Evolutionary conservation across 2,113 vertebrate genomes (phyloP).

Genomic region (Rhabdomys dilectus): DNA sequence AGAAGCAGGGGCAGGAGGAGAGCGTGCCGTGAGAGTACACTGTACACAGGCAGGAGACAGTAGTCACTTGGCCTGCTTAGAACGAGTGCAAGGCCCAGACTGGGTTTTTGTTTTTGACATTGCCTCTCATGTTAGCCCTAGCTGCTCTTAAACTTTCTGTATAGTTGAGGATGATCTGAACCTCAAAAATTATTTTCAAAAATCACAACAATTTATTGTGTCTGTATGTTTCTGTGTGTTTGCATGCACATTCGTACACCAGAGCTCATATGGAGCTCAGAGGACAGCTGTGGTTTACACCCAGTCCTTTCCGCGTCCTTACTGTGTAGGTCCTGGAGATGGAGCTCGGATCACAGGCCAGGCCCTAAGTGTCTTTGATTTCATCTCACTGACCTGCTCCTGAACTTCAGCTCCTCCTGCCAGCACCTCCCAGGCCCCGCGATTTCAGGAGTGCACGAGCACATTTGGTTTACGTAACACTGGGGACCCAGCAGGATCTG

Average conservation of each 20-base stretch:
- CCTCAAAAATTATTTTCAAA: background rate
- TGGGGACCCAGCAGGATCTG: background rate
- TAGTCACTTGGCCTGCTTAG: background rate
- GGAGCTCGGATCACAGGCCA: background rate
- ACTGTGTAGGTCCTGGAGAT: background rate
- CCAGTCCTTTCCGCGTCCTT: background rate
- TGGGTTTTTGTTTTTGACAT: background rate
- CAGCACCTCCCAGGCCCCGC: background rate
- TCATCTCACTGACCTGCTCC: background rate
- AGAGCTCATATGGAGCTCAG: background rate
- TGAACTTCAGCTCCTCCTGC: background rate
- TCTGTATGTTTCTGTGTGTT: background rate
- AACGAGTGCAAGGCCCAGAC: background rate
- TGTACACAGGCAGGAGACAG: background rate
- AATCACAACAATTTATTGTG: background rate
- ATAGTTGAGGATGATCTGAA: background rate
- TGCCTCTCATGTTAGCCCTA: background rate
- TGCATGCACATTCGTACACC: background rate
- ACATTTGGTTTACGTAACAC: background rate
- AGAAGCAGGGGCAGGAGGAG: conserved; percentile 35
- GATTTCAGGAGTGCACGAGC: background rate
- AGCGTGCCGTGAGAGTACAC: background rate
- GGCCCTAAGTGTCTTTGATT: background rate
- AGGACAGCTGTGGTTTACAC: background rate
- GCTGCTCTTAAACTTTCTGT: background rate